phyloP scores from a whole-genome alignment of 2,113 vertebrate species.

The Cynopterus brachyotis region DNA sequence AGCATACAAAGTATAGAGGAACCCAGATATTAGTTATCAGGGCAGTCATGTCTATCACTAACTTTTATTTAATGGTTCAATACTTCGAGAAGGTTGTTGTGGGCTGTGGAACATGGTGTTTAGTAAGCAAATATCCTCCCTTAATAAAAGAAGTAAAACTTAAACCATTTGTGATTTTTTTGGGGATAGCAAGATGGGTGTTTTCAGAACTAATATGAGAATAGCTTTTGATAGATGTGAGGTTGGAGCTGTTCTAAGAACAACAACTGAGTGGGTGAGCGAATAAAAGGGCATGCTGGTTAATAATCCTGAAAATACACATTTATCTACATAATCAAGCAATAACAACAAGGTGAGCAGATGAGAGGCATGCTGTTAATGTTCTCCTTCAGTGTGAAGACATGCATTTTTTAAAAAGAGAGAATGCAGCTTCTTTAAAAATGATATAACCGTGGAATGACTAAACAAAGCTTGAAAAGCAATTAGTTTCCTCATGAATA shows the following conservation, averaged over 20 bases:
- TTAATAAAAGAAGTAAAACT: neutral
- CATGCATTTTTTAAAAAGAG: neutral
- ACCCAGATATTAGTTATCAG: neutral
- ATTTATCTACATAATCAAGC: slow-evolving; percentile 43
- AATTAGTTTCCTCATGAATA: slow-evolving; percentile 59
- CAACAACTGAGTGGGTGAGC: neutral
- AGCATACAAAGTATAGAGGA: neutral
- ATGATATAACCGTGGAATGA: slow-evolving; percentile 2
- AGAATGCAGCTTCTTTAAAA: slow-evolving; percentile 6
- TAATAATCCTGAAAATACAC: slow-evolving; percentile 38
- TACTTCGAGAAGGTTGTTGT: neutral
- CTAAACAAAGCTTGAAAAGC: neutral
- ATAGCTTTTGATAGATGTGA: neutral
- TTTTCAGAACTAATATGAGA: slow-evolving; percentile 31
- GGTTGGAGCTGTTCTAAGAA: neutral
- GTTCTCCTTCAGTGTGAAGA: neutral
- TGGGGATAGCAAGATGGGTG: neutral
- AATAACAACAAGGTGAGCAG: slow-evolving; percentile 54
- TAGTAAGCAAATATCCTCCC: neutral
- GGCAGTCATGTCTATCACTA: neutral
- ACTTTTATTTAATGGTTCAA: neutral
- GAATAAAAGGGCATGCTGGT: slow-evolving; percentile 35
- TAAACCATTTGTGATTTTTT: neutral
- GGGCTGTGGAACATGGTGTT: neutral
- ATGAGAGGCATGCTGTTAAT: neutral